Conservation (phyloP, 53 echinoderm and acorn worm genomes). For the Antedon mediterranea region DNA sequence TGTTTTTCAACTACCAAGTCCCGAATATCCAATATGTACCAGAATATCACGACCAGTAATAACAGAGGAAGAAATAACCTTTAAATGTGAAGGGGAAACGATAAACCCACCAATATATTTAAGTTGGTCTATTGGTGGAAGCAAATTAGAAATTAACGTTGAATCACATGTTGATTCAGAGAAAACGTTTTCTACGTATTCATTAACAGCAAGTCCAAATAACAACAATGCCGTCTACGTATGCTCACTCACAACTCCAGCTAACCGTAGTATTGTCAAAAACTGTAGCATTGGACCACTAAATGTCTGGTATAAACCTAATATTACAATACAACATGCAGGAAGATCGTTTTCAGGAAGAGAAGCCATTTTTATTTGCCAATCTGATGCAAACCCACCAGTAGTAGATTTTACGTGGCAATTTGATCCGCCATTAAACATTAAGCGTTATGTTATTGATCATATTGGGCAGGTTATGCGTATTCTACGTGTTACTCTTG, state of each 20-base stretch:
- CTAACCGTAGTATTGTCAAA: not conserved
- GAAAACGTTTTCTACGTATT: no score
- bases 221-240: no score
- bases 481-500: no score
- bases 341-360: slow-evolving; percentile 21
- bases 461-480: no score
- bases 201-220: no score
- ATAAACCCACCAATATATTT: not conserved
- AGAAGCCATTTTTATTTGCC: slow-evolving; percentile 51
- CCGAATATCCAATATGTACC: not conserved
- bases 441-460: no score
- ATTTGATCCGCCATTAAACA: slow-evolving; percentile 21
- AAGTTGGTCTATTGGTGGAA: not conserved
- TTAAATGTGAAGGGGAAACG: not conserved
- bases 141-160: not conserved
- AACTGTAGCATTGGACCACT: slow-evolving; percentile 50
- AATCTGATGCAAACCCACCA: slow-evolving; percentile 27
- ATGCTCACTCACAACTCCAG: no score
- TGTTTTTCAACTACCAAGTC: not conserved
- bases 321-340: slow-evolving; percentile 37
- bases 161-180: not conserved
- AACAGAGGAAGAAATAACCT: not conserved
- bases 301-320: slow-evolving; percentile 36
- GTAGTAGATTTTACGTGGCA: slow-evolving; percentile 33
- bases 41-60: not conserved